These are phyloP conservation scores for Nemapogon koenigi DNA, from an alignment of 2,888 invertebrate genomes.

Conservation along the genomic window DNA sequence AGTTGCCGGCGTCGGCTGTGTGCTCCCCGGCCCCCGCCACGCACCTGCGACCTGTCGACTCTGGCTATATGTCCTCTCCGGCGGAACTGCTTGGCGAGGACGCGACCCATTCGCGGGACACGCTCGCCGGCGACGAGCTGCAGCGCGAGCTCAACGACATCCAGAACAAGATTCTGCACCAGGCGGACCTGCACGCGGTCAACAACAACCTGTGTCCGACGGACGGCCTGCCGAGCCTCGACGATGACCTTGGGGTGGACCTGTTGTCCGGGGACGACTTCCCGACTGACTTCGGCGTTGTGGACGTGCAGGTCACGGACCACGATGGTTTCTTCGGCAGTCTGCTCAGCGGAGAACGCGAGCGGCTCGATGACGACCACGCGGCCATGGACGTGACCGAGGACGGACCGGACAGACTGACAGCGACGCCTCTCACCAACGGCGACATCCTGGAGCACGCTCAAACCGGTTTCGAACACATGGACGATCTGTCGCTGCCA, in stretches of 20 bases:
- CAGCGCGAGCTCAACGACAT: slow-evolving; percentile 51
- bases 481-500: slow-evolving; percentile 50
- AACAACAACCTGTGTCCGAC: slow-evolving; percentile 13
- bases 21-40: slow-evolving; percentile 64
- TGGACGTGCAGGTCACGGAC: slow-evolving; percentile 34
- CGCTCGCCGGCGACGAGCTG: slow-evolving; percentile 45
- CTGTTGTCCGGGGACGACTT: slow-evolving; percentile 34
- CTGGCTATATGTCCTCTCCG: slow-evolving; percentile 32
- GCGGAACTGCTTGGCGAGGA: slow-evolving; percentile 9
- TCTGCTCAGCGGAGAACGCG: slow-evolving; percentile 35
- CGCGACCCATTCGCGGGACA: slow-evolving; percentile 29
- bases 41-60: slow-evolving; percentile 28
- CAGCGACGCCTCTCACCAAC: slow-evolving; percentile 43
- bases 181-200: slow-evolving; percentile 38
- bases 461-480: slow-evolving; percentile 46
- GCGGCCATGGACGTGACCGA: slow-evolving; percentile 44
- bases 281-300: slow-evolving; percentile 37
- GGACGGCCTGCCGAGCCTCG: slow-evolving; percentile 24
- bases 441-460: slow-evolving; percentile 47
- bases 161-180: slow-evolving; percentile 50
- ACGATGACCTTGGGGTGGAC: slow-evolving; percentile 33
- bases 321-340: slow-evolving; percentile 48
- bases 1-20: slow-evolving; percentile 88
- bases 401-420: slow-evolving; percentile 40
- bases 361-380: slow-evolving; percentile 30